A percentile compares a stretch with the other conserved stretches of the same genome.
Conservation (phyloP, 2,797 vertebrate species). For the Babyrousa celebensis region DNA sequence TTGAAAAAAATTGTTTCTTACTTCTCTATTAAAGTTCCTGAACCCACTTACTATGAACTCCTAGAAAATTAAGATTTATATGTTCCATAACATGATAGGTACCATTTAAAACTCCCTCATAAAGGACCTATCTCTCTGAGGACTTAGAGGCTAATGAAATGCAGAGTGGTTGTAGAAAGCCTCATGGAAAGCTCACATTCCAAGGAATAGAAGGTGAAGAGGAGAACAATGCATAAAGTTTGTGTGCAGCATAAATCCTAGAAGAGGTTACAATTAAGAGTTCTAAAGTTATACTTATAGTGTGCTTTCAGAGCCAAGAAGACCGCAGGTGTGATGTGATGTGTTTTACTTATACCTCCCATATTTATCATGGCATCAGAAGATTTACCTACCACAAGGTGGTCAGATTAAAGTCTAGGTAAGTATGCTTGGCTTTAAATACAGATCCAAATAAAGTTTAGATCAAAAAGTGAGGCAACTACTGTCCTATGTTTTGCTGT, state of each 20-base stretch:
- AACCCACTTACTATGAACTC: constrained; percentile 8
- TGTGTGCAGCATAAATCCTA: neutral
- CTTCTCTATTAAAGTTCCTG: constrained; percentile 41
- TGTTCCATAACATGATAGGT: neutral
- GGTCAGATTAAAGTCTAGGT: neutral
- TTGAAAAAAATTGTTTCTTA: neutral
- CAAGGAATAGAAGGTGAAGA: neutral
- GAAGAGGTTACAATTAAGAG: constrained; percentile 17
- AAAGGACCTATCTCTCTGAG: neutral
- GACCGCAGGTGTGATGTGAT: neutral
- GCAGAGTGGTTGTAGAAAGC: neutral
- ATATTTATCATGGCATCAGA: neutral
- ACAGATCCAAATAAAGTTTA: neutral
- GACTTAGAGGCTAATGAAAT: neutral
- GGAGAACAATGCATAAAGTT: neutral
- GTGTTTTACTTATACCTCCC: neutral
- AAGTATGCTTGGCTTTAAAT: neutral
- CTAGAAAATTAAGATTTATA: constrained; percentile 6
- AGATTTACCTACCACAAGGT: neutral
- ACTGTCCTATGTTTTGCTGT: neutral
- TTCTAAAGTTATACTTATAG: neutral
- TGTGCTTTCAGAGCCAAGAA: neutral
- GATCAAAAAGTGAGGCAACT: neutral
- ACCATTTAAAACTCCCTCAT: constrained; percentile 45
- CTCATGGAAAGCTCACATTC: neutral